Base-by-base conservation (phyloP, 2,888 invertebrate genomes). In the Steinernema hermaphroditum region DNA sequence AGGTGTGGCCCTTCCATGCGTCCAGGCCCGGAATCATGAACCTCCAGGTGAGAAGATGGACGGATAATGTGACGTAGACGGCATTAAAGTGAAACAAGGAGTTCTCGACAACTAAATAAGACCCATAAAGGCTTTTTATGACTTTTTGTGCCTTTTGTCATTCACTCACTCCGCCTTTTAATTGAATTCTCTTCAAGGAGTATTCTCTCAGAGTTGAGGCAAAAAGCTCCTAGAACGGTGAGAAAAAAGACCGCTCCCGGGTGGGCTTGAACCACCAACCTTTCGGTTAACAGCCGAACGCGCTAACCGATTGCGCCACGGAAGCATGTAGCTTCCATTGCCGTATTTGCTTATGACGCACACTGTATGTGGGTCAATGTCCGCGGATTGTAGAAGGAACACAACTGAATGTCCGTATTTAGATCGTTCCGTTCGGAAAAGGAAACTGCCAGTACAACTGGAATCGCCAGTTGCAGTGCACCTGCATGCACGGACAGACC, bases 201-300 rank as follows among this genome's bases (percentile, higher is more conserved):
- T n/a, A n/a, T n/a, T n/a, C n/a, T n/a, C n/a, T n/a, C n/a, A n/a
- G n/a, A n/a, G n/a, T n/a, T n/a, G n/a, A n/a, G n/a, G n/a, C n/a
- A 50, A 9, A 32, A 54, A 34, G 2, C 8, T 32, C 27, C 37
- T 24, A 34, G 69, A 44, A 27, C 27, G 43, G 14, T 2, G 14
- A 46, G 22, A 68, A 41, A 71, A 54, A 50, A 2, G 24, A 22
- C 2, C 50, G 50, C 50, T 50, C 50, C 72, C 72, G 69, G 72
- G 72, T 69, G 78, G 78, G 74, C 75, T 78, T 69, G 78, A 79
- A 78, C 78, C 78, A 77, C 78, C 93, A 93, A 93, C 93, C 93
- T 93, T 93, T 93, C 93, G 93, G 93, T 93, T 93, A 93, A 93
- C 93, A 93, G 93, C 93, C 93, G 93, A 93, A 93, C 93, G 93